Evolutionary conservation across 2,113 vertebrate species (phyloP), one percentile per base, ranked within the genome.

Genomic region (Myrmecophaga tridactyla): DNA sequence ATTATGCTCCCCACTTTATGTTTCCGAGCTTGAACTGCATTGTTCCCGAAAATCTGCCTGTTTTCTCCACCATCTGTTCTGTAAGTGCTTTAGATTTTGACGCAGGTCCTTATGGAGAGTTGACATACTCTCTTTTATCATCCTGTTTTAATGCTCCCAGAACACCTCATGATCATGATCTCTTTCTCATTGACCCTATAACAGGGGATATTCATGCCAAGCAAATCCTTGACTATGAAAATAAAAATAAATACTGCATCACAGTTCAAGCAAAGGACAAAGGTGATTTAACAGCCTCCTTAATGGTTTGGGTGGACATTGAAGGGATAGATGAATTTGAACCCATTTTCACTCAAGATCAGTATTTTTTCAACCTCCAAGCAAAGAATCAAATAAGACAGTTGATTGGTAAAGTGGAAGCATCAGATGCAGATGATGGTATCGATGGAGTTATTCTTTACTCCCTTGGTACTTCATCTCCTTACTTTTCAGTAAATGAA

Each of bases 301-400:
- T 99, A 56, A 97, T 93, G 90, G 98, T 99, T 81, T 98, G 98
- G 94, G 97, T 99, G 34, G 95, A 98, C 89, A 97, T 99, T 58
- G 98, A 99, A 84, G 99, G 99, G 20, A 96, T 96, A 92, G 99
- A 99, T 97, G 99, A 99, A 96, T 99, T 99, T 97, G 98, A 99
- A 87, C 99, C 99, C 0, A 58, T 99, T 48, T 99, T 99, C 96
- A 98, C 98, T 62, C 98, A 99, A 93, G 98, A 99, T 60, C 97
- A 97, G 0, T 99, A 99, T 97, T 98, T 98, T 92, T 99, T 99
- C 95, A 95, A 96, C 89, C 98, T 99, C 18, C 98, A 98, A 4
- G 97, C 98, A 89, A 98, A 98, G 56, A 96, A 97, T 0, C 95
- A 97, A 87, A 96, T 96, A 4, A 99, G 98, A 53, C 98, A 99